Conservation (phyloP, 2,888 invertebrate species). For the Strigamia maritima region DNA sequence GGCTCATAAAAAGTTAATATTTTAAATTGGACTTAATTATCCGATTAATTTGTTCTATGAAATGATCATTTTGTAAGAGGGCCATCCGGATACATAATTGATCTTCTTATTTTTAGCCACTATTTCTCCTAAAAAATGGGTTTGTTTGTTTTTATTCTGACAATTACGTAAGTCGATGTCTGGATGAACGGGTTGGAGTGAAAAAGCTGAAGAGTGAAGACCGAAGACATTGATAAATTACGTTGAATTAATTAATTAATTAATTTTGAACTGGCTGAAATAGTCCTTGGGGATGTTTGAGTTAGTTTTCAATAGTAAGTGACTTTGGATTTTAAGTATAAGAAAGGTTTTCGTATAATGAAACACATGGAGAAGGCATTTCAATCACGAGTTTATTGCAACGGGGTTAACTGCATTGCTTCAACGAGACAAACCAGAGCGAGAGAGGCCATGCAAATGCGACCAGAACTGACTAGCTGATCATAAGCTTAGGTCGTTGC, state of each 20-base stretch:
- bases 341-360: background rate
- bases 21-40: background rate
- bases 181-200: background rate
- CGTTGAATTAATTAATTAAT: constrained; percentile 18
- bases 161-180: background rate
- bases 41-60: background rate
- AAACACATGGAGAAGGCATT: background rate
- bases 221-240: constrained; percentile 2
- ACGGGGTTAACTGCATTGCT: constrained; percentile 18
- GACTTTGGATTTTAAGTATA: background rate
- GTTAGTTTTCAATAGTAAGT: background rate
- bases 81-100: background rate
- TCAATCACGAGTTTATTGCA: background rate
- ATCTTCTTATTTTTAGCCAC: background rate
- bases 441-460: constrained; percentile 21
- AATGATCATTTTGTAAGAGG: background rate
- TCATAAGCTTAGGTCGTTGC: constrained; percentile 6
- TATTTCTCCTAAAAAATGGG: too few relatives aligned
- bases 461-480: background rate
- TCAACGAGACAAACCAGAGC: constrained; percentile 21
- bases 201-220: background rate
- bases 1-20: constrained; percentile 13
- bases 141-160: background rate
- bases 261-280: background rate
- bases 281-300: constrained; percentile 1